Conservation (phyloP, 2,113 vertebrate genomes). For the Equus quagga region DNA sequence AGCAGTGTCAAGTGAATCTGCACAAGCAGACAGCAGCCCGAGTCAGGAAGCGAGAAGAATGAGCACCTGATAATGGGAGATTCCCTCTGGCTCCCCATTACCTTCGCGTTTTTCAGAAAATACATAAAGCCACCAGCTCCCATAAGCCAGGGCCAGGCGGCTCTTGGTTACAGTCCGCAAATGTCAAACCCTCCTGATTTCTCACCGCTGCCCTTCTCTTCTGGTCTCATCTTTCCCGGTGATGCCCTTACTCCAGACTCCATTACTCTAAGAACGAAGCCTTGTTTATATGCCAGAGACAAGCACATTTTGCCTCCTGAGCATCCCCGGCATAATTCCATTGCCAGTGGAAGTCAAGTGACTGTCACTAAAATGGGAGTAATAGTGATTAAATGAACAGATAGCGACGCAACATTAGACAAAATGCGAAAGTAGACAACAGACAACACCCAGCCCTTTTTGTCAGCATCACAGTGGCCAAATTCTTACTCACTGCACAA, state of each 20-base stretch:
- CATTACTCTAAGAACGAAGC: background rate
- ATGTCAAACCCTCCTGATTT: background rate
- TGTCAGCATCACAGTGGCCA: no score
- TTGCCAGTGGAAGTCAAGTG: background rate
- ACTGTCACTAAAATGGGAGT: background rate
- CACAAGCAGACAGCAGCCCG: background rate
- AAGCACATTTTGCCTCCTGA: background rate
- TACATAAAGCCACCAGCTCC: background rate
- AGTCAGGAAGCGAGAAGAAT: background rate
- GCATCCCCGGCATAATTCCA: background rate
- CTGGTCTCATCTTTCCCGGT: fast-evolving
- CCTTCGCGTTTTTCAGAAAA: background rate
- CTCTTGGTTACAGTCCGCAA: background rate
- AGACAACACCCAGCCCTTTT: background rate
- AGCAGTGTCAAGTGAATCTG: background rate
- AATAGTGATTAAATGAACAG: background rate
- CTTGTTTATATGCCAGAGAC: background rate
- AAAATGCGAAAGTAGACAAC: no score
- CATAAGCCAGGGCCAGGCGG: background rate
- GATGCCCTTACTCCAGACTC: background rate
- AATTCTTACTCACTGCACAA: background rate
- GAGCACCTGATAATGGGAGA: background rate
- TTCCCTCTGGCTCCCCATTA: background rate
- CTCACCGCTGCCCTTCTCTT: background rate
- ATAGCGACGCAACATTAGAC: no score